Evolutionary conservation across 2,113 vertebrate genomes (phyloP).

Genomic region (Pomatorhinus ruficollis): DNA sequence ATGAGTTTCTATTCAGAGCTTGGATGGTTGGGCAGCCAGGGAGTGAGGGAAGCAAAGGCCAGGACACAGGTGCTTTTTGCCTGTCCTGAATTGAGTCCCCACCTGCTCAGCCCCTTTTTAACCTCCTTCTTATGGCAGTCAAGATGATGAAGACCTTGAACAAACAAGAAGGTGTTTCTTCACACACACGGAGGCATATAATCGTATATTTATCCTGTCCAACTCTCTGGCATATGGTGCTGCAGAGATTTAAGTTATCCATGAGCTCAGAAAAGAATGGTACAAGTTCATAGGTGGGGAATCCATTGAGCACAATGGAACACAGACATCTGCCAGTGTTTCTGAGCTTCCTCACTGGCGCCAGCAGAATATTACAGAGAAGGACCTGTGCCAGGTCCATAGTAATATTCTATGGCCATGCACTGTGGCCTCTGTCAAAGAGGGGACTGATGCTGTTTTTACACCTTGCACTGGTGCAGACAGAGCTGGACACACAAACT

Average conservation of each 20-base stretch:
- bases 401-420: neutral
- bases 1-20: neutral
- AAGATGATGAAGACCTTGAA: neutral
- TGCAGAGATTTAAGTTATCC: neutral
- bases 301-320: neutral
- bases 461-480: neutral
- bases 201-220: neutral
- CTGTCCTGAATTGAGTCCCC: neutral
- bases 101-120: neutral
- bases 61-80: neutral
- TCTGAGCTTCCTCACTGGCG: neutral
- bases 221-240: neutral
- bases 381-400: neutral
- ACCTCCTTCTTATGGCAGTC: neutral
- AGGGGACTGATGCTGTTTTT: neutral
- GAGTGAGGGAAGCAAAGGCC: neutral
- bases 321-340: neutral
- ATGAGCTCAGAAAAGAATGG: neutral
- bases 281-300: neutral
- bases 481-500: neutral
- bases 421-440: neutral
- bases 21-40: fast-evolving
- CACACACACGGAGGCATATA: neutral
- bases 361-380: neutral
- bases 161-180: neutral